Evolutionary conservation across 2,797 vertebrate genomes (phyloP), one percentile per base, ranked within the genome.

Genomic region (Phrynocephalus guinanensis): DNA sequence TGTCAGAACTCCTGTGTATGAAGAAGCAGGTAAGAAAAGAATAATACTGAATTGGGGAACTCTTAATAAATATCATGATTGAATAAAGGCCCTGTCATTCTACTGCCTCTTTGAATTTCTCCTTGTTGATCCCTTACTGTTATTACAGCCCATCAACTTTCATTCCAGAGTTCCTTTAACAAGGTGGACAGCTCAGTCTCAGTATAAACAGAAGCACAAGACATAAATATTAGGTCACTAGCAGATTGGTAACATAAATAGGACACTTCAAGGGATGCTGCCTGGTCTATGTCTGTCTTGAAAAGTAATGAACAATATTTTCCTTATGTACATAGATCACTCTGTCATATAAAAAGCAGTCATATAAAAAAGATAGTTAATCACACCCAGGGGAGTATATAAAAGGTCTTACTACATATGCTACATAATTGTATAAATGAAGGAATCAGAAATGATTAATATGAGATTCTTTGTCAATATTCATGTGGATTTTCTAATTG

Each of bases 241-340:
- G 81, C 90, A 89, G 38, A 91, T 83, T 1, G 63, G 30, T 48
- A 93, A 88, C 24, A 88, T 28, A 91, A 84, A 0, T 67, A 68
- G 75, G 66, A 89, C 84, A 82, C 3, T 75, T 84, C 60, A 88
- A 26, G 24, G 7, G 56, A 33, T 66, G 68, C 44, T 81, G 38
- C n/a, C 83, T 88, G 67, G 78, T 87, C 89, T 91, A 82, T 82
- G 50, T 38, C 67, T 84, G 91, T 87, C 15, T 56, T 89, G 73
- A 4, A 79, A 79, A 90, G 73, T 38, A 77, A 91, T 90, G 56
- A 10, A 89, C 87, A 87, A 0, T 1, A 1, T 82, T 89, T 88
- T 52, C 89, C 87, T 91, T 66, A 50, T 30, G 52, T 11, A 89
- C n/a, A 91, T 50, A 89, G 68, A 81, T 48, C 16, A 70, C 4